Base-by-base conservation (phyloP, 2,888 invertebrate genomes). In the Nesidiocoris tenuis region DNA sequence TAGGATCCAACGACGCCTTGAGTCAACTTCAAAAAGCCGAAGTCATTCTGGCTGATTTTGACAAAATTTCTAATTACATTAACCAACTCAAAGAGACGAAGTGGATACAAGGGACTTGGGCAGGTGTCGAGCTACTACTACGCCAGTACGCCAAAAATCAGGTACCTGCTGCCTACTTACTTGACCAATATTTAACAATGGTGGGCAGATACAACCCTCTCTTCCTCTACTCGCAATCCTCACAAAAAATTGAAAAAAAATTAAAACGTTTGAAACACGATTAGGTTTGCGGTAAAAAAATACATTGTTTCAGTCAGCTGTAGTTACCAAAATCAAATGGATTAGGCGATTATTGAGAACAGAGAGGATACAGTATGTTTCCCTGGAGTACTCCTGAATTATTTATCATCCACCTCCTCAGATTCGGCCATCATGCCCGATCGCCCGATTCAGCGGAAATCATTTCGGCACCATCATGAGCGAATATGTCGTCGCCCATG, bases 81-180 rank as follows among this genome's bases (percentile, higher is more conserved):
- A 68, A 68, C 56, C 55, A 61, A 55, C 25, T 75, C n/a, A 68
- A 56, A 12, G 54, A 70, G n/a, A 70, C 63, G 17, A 75, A 75
- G 61, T 75, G 75, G 75, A 61, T 75, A 16, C 75, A 75, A 63
- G 68, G 68, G 23, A 75, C 75, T 3, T 75, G 75, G 75, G 75
- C 75, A 9, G 75, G 75, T 54, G 54, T 56, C n/a, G 75, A 75
- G 22, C 68, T 56, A 12, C 3, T 75, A 5, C 39, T 75, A 1
- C 67, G 22, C n/a, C 24, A 68, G 9, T 68, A 68, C 25, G 61
- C 66, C 22, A 39, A 67, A 59, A 18, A 16, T 17, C 57, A 67
- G 67, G 75, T 75, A 12, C n/a, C 12, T 54, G 7, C 12, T 54
- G 54, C 9, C 12, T 54, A 12, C 9, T 54, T 54, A 54, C 12